Base-by-base conservation (phyloP, 1,140 invertebrate species). In the Spodoptera frugiperda region DNA sequence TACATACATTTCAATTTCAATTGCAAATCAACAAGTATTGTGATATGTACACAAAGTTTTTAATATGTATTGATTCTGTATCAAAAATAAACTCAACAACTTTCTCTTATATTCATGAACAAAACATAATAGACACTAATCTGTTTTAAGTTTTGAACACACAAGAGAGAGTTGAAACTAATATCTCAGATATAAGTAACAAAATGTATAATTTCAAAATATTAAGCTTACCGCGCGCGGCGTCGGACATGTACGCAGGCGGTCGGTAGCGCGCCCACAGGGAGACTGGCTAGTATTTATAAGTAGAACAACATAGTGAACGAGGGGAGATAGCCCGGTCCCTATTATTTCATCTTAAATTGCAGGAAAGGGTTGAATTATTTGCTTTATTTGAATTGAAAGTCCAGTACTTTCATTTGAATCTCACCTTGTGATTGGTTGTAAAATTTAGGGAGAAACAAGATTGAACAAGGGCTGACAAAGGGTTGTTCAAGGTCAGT, bases 391-490 rank as follows among this genome's bases (percentile, higher is more conserved):
- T 39, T 39, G 53, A 5, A 57, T 59, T 59, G 55, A 21, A 8
- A 14, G 14, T 30, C 2, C 21, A 55, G 54, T 39, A 39, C 33
- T 39, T 39, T 39, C 33, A 39, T 12, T 55, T 59, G n/a, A 59
- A 59, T 59, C 55, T 33, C 55, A 59, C 55, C 55, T 59, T 59
- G 6, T 33, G 55, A 39, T 59, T 59, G 55, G 55, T n/a, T 14
- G 30, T 6, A 30, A n/a, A 14, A 8, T 33, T 59, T 59, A 59
- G 55, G 55, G 30, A 59, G 30, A 9, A 6, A 39, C 33, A 9
- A 39, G 33, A 9, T 2, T 33, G 14, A n/a, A 59, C 14, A 14
- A 10, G 25, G 30, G 33, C n/a, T 59, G 12, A 4, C 3, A 4
- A 9, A 59, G 25, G 25, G 55, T 39, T 25, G 10, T 39, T 59